A percentile compares a stretch with the other conserved stretches of the same genome.
These are phyloP conservation scores for Dione vanillae DNA, from an alignment of 2,888 invertebrate genomes.

Conservation along the genomic window DNA sequence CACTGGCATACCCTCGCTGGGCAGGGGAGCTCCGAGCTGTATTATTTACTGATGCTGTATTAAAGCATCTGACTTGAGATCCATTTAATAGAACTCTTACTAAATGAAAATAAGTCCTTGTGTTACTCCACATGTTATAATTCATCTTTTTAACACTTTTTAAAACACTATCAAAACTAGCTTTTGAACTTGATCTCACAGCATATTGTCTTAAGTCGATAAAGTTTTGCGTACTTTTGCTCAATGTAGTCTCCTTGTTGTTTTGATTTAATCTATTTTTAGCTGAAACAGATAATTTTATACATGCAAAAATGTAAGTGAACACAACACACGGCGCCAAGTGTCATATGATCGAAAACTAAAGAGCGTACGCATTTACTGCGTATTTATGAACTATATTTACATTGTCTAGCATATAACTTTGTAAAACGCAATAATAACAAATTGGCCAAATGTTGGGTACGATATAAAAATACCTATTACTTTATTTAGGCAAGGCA, in stretches of 20 bases:
- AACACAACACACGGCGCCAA: slow-evolving; percentile 69
- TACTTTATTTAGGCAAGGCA: not conserved
- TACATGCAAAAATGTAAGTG: slow-evolving; percentile 53
- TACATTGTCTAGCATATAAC: slow-evolving; percentile 37
- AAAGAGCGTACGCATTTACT: slow-evolving; percentile 40
- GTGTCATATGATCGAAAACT: slow-evolving; percentile 75
- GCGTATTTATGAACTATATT: slow-evolving; percentile 30
- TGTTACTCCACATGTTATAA: slow-evolving; percentile 75
- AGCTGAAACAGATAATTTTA: slow-evolving; percentile 72
- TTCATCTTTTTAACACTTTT: slow-evolving; percentile 55
- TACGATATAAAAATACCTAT: not conserved
- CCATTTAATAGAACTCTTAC: slow-evolving; percentile 67
- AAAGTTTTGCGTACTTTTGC: slow-evolving; percentile 64
- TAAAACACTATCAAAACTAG: slow-evolving; percentile 28
- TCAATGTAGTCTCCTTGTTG: slow-evolving; percentile 59
- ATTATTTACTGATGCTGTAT: slow-evolving; percentile 58
- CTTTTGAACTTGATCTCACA: slow-evolving; percentile 37
- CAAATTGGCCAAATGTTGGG: slow-evolving; percentile 5
- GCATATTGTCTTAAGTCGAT: slow-evolving; percentile 57
- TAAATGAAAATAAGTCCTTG: slow-evolving; percentile 67
- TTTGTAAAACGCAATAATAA: slow-evolving; percentile 4
- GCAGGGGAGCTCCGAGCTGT: slow-evolving; percentile 68
- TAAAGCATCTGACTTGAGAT: slow-evolving; percentile 61
- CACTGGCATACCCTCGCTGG: slow-evolving; percentile 72
- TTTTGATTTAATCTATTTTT: slow-evolving; percentile 80